phyloP scores from a whole-genome alignment of 2,888 invertebrate genomes.

The Siphlonurus alternatus region DNA sequence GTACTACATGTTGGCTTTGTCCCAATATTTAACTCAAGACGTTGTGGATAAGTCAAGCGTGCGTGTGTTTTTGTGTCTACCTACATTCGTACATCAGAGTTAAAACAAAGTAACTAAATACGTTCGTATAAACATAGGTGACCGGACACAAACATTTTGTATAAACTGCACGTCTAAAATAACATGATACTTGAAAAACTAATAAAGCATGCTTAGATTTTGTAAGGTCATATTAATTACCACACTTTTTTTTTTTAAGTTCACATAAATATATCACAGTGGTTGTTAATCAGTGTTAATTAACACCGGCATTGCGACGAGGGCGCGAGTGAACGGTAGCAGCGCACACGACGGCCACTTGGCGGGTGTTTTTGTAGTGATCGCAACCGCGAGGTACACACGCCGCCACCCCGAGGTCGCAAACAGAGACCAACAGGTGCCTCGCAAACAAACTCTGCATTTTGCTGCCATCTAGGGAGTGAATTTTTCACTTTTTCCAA shows the following conservation, averaged over 20 bases:
- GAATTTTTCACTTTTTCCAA: not conserved
- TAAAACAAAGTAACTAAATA: too few species aligned
- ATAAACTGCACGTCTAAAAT: too few species aligned
- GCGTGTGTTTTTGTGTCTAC: too few species aligned
- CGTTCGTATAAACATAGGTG: too few species aligned
- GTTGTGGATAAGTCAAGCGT: too few species aligned
- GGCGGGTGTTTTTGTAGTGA: not conserved
- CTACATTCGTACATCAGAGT: too few species aligned
- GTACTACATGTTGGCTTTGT: too few species aligned
- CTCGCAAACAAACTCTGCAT: not conserved
- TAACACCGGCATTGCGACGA: not conserved
- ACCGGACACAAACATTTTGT: too few species aligned
- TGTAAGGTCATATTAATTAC: not conserved
- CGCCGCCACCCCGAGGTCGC: not conserved
- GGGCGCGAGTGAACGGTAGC: not conserved
- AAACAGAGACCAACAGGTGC: not conserved
- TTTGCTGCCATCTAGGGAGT: not conserved
- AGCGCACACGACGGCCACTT: not conserved
- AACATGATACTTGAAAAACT: too few species aligned
- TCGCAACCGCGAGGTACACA: not conserved
- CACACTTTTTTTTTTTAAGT: not conserved
- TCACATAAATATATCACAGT: not conserved
- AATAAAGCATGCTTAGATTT: too few species aligned
- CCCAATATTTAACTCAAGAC: too few species aligned
- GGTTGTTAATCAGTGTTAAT: not conserved